Conservation (phyloP, 2,113 vertebrate species). For the Xiphophorus maculatus region DNA sequence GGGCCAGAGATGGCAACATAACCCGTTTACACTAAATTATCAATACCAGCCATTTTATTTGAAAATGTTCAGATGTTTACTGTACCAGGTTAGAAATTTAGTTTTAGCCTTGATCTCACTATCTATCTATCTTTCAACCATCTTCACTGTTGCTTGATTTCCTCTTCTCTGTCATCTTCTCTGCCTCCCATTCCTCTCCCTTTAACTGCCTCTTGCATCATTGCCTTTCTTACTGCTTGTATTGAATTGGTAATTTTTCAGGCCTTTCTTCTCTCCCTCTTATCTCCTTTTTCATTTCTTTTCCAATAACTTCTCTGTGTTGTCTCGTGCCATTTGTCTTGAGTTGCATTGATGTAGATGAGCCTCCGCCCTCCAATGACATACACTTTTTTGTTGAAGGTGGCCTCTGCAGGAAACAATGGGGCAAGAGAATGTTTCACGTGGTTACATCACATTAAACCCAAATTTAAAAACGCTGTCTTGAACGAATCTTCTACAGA, state of each 20-base stretch:
- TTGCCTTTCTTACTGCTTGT: conserved; percentile 17
- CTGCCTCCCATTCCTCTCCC: background rate
- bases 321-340: conserved; percentile 19
- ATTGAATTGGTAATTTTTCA: conserved; percentile 32
- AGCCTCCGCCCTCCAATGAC: conserved; percentile 2
- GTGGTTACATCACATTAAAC: conserved; percentile 45
- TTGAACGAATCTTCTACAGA: too few species aligned
- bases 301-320: conserved; percentile 39
- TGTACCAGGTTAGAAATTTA: too few species aligned
- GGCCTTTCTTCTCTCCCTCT: conserved; percentile 33
- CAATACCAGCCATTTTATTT: too few species aligned
- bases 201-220: conserved; percentile 36
- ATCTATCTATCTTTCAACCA: conserved; percentile 6
- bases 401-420: conserved; percentile 14
- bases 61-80: too few species aligned
- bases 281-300: conserved; percentile 32
- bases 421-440: conserved; percentile 36
- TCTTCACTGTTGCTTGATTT: conserved; percentile 19
- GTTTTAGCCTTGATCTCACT: too few species aligned
- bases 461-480: too few species aligned
- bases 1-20: too few species aligned
- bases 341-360: conserved; percentile 27
- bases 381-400: conserved; percentile 14
- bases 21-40: too few species aligned
- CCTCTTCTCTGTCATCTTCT: background rate